Evolutionary conservation across 1,140 invertebrate species (phyloP).

Genomic region (Chelonus insularis): DNA sequence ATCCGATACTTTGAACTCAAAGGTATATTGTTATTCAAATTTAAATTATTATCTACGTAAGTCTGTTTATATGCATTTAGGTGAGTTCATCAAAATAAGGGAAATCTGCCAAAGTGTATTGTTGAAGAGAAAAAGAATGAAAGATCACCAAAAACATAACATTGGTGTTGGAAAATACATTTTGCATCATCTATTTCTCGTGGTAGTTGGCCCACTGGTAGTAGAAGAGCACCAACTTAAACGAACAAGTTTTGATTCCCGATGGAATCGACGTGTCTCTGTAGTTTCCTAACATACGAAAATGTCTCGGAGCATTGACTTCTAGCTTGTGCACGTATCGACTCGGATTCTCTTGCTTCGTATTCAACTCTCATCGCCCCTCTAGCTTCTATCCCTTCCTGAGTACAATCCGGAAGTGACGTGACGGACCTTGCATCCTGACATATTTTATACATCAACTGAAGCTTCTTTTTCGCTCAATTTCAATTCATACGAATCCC

Average conservation of each 20-base stretch:
- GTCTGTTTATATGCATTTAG: not conserved
- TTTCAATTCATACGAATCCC: not conserved
- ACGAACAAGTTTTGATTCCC: not conserved
- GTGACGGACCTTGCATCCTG: conserved; percentile 28
- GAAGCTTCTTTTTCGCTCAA: not conserved
- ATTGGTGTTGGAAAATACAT: not conserved
- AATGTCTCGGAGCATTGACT: conserved; percentile 13
- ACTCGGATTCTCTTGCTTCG: conserved; percentile 14
- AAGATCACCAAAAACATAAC: not conserved
- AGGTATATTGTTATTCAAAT: not conserved
- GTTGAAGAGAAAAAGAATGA: not conserved
- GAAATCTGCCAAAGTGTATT: not conserved
- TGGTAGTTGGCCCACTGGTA: not conserved
- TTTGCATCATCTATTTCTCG: conserved; percentile 18
- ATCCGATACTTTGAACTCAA: not conserved
- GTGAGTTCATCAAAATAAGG: not conserved
- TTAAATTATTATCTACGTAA: not conserved
- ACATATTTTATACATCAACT: conserved; percentile 28
- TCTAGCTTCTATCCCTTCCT: not conserved
- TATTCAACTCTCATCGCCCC: conserved; percentile 16
- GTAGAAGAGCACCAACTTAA: not conserved
- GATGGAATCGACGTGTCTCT: conserved; percentile 20
- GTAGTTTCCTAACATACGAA: conserved; percentile 12
- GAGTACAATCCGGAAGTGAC: conserved; percentile 25
- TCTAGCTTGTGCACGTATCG: conserved; percentile 15